These are phyloP conservation scores for Elephas maximus DNA, from an alignment of 2,113 vertebrate species.

Conservation along the genomic window DNA sequence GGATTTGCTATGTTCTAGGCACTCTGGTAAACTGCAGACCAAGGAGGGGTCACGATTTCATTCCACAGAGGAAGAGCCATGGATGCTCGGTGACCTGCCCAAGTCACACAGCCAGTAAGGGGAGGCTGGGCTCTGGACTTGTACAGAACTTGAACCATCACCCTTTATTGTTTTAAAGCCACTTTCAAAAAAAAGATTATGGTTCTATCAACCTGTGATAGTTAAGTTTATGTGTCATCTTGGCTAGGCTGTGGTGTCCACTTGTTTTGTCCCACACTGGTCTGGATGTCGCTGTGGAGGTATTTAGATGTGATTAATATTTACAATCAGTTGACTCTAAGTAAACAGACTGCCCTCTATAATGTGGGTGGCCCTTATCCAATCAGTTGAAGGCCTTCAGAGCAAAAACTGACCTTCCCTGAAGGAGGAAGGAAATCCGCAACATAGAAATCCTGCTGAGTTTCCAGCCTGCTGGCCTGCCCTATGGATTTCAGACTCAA, in stretches of 20 bases:
- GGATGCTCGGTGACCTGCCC: not conserved
- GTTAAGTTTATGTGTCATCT: not conserved
- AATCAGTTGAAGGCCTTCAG: not conserved
- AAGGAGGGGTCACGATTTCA: not conserved
- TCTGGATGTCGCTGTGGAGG: not conserved
- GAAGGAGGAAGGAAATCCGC: not conserved
- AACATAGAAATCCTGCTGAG: not conserved
- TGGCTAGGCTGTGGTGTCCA: not conserved
- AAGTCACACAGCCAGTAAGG: not conserved
- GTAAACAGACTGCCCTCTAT: not conserved
- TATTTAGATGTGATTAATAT: not conserved
- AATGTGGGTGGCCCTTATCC: no score
- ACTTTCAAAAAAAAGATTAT: constrained; percentile 13
- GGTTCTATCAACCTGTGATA: not conserved
- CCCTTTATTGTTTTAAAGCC: not conserved
- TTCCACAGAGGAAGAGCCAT: not conserved
- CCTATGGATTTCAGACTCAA: not conserved
- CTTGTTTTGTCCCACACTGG: not conserved
- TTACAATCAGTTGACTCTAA: not conserved
- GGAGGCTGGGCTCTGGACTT: not conserved
- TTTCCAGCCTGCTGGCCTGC: not conserved
- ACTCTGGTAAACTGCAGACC: not conserved
- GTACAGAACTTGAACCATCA: not conserved
- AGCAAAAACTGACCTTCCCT: not conserved
- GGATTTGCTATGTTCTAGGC: not conserved